phyloP scores from a whole-genome alignment of 2,113 vertebrate species.

The Manacus vitellinus region DNA sequence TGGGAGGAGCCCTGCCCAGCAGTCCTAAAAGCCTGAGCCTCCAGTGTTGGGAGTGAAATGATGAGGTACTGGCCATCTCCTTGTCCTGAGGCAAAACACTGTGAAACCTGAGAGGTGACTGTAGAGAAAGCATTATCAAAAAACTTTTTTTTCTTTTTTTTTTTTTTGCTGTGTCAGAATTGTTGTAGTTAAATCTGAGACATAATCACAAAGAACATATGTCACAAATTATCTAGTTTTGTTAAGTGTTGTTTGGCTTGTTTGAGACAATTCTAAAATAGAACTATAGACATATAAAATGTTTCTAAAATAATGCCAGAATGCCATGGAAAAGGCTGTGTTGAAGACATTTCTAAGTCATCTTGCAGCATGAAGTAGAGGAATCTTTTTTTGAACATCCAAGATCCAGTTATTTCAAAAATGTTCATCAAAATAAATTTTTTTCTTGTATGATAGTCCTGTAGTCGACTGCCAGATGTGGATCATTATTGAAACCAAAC shows the following conservation, averaged over 20 bases:
- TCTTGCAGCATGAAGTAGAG: not conserved
- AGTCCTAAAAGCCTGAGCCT: not conserved
- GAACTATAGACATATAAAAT: slow-evolving; percentile 63
- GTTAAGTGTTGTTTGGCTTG: slow-evolving; percentile 71
- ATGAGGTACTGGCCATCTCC: not conserved
- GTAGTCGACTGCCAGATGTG: not conserved
- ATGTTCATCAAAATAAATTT: not conserved
- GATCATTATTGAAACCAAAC: not conserved
- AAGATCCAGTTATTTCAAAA: not conserved
- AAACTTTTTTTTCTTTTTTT: not conserved
- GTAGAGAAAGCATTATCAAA: slow-evolving; percentile 45
- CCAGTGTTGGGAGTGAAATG: not conserved
- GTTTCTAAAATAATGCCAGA: slow-evolving; percentile 63
- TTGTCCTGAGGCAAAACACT: slow-evolving; percentile 13
- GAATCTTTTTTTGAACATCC: not conserved
- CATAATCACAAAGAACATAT: slow-evolving; percentile 76
- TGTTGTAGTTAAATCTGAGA: slow-evolving; percentile 69
- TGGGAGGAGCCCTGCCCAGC: not conserved
- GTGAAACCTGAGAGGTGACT: slow-evolving; percentile 20
- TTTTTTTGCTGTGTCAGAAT: slow-evolving; percentile 65
- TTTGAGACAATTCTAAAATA: slow-evolving; percentile 74
- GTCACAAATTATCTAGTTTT: slow-evolving; percentile 75
- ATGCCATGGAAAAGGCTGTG: not conserved
- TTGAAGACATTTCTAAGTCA: not conserved
- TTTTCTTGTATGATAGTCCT: not conserved